phyloP scores from a whole-genome alignment of 2,888 invertebrate genomes.

The Drosophila trichaetosa region DNA sequence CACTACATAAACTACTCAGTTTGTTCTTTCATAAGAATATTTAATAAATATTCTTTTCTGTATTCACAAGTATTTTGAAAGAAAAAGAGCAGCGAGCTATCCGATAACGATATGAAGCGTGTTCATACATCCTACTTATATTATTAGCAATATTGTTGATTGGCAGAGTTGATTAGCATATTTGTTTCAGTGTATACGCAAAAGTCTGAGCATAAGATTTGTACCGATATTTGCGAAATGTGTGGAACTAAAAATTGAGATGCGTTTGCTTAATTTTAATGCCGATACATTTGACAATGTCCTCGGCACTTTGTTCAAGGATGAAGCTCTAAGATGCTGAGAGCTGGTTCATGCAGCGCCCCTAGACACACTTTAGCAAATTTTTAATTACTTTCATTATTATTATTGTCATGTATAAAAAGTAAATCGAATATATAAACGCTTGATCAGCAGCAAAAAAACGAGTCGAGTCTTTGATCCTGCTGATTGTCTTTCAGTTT shows the following conservation, averaged over 20 bases:
- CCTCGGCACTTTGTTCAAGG: too few species aligned
- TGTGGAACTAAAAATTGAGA: too few species aligned
- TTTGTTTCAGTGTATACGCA: neutral
- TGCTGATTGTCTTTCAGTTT: neutral
- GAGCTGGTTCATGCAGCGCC: too few species aligned
- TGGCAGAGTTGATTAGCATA: neutral
- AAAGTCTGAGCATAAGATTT: neutral
- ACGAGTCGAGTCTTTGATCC: too few species aligned
- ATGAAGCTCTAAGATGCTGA: too few species aligned
- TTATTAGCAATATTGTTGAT: neutral
- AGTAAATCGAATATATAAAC: neutral
- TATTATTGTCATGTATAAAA: too few species aligned
- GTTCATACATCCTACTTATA: neutral
- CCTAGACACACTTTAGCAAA: too few species aligned
- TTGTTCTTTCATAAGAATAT: conserved; percentile 6
- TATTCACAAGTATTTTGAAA: neutral
- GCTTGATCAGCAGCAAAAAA: neutral
- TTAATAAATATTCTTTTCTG: neutral
- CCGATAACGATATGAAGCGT: neutral
- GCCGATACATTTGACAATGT: too few species aligned
- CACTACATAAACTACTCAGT: conserved; percentile 40
- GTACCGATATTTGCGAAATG: too few species aligned
- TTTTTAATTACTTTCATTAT: neutral
- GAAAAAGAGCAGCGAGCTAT: neutral
- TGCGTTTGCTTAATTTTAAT: too few species aligned